Conservation (phyloP, 2,888 invertebrate species). For the Eupithecia tripunctaria region DNA sequence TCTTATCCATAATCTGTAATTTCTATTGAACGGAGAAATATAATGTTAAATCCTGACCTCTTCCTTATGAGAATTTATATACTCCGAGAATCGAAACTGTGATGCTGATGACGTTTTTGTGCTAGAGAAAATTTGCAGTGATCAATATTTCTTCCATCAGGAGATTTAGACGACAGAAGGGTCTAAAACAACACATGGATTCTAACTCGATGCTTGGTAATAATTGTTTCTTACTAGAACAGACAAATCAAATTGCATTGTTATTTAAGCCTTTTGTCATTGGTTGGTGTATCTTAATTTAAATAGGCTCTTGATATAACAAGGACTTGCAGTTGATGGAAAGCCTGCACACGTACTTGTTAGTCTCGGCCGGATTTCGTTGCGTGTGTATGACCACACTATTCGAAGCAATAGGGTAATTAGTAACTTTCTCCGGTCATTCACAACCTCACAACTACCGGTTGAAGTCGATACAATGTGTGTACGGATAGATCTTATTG, state of each 20-base stretch:
- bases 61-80: neutral
- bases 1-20: slow-evolving; percentile 47
- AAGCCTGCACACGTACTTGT: slow-evolving; percentile 49
- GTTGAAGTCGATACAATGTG: slow-evolving; percentile 41
- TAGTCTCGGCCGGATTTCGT: slow-evolving; percentile 50
- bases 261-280: slow-evolving; percentile 1
- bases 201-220: no score
- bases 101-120: neutral
- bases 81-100: neutral
- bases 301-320: slow-evolving; percentile 15
- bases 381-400: slow-evolving; percentile 59
- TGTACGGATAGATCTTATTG: slow-evolving; percentile 20
- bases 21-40: slow-evolving; percentile 7
- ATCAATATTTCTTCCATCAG: no score
- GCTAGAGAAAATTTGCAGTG: neutral
- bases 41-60: neutral
- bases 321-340: slow-evolving; percentile 50
- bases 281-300: neutral
- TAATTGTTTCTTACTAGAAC: no score
- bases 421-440: slow-evolving; percentile 65
- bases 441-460: slow-evolving; percentile 51
- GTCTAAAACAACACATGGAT: no score
- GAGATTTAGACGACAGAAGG: no score
- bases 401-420: slow-evolving; percentile 59
- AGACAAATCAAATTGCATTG: neutral